Evolutionary conservation across 1,140 invertebrate species (phyloP), one percentile per base, ranked within the genome.

Genomic region (Drosophila persimilis): DNA sequence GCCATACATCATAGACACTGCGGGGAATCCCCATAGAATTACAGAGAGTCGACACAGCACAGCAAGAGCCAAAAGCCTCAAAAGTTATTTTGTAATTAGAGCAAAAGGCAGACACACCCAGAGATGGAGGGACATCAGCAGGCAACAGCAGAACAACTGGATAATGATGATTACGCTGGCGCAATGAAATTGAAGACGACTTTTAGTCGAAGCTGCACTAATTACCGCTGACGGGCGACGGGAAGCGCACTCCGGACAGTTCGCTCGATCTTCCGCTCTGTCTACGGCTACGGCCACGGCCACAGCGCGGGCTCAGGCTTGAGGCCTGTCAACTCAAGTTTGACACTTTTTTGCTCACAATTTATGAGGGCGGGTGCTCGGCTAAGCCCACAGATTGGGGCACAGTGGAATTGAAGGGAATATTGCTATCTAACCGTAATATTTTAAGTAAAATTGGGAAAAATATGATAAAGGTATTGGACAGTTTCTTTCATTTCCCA

Each of bases 31-130:
- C 70, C 60, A 20, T 7, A 45, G 57, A 22, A 57, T 35, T 26
- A 26, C 31, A 57, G 63, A 81, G 72, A 77, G 80, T 76, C 78
- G 81, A 81, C 80, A 66, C 54, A 56, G 61, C 57, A 46, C 35
- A 39, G 35, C 35, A 13, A 8, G 43, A 55, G 59, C 48, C 56
- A 54, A 81, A 76, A 64, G 64, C 80, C 35, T 59, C 61, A 78
- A 86, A 86, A 86, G 83, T 81, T 88, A 83, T 86, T 86, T 88
- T 83, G 83, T 88, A 88, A 88, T 88, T 88, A 88, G 83, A 83
- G 83, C 71, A 64, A 39, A 50, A 79, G 76, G 60, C 59, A 52
- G 59, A 52, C 26, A 67, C 65, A 71, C 45, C 44, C 45, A 69
- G 65, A 60, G 48, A 26, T 52, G 62, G 31, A 24, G 29, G 43